These are phyloP conservation scores for Mamestra configurata DNA, from an alignment of 1,140 invertebrate species.

Conservation along the genomic window DNA sequence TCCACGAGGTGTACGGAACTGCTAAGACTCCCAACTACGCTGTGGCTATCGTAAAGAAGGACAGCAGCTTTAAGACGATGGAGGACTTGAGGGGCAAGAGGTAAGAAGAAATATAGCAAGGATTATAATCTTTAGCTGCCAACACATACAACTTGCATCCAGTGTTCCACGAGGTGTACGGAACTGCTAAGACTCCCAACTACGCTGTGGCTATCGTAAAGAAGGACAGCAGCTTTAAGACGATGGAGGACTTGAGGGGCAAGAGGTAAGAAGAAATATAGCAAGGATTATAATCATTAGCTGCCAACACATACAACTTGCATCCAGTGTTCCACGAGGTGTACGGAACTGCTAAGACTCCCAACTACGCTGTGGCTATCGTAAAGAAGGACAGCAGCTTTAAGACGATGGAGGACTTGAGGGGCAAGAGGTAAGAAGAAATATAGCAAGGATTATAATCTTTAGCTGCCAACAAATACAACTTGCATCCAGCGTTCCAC, in stretches of 20 bases:
- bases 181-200: slow-evolving; percentile 71
- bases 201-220: slow-evolving; percentile 83
- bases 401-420: no score
- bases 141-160: slow-evolving; percentile 79
- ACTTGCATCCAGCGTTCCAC: slow-evolving; percentile 81
- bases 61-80: slow-evolving; percentile 69
- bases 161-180: slow-evolving; percentile 84
- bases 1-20: slow-evolving; percentile 81
- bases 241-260: slow-evolving; percentile 76
- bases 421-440: no score
- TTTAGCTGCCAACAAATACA: slow-evolving; percentile 76
- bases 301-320: no score
- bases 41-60: slow-evolving; percentile 81
- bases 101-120: no score
- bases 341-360: no score
- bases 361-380: no score
- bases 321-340: no score
- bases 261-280: slow-evolving; percentile 68
- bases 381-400: no score
- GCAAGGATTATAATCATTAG: no score
- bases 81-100: slow-evolving; percentile 77
- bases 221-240: slow-evolving; percentile 70
- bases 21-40: slow-evolving; percentile 77
- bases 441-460: no score
- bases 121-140: slow-evolving; percentile 61